A percentile compares a stretch with the other conserved stretches of the same genome.
phyloP scores from a whole-genome alignment of 2,888 invertebrate species.

The Dione juno region DNA sequence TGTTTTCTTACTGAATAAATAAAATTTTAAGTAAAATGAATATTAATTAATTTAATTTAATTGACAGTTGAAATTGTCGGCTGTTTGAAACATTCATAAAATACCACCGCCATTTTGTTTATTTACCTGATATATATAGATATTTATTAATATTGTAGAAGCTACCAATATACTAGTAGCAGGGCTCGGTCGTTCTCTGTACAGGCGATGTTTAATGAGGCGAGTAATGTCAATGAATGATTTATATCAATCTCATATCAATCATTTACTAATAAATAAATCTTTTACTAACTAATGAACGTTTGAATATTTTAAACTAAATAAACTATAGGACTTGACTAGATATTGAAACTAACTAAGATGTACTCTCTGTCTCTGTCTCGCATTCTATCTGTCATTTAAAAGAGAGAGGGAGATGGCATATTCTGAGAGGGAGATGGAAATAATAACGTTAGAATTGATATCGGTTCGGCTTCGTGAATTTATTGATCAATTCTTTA shows the following conservation, averaged over 20 bases:
- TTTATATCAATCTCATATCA: slow-evolving; percentile 82
- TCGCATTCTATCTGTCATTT: background rate
- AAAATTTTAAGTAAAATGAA: background rate
- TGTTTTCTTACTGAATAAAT: background rate
- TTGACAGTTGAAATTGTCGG: background rate
- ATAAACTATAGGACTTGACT: slow-evolving; percentile 48
- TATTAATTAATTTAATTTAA: background rate
- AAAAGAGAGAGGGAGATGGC: background rate
- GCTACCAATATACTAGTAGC: slow-evolving; percentile 34
- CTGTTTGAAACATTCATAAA: background rate
- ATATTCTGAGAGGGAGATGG: background rate
- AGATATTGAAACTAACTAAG: slow-evolving; percentile 28
- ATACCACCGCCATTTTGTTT: slow-evolving; percentile 7
- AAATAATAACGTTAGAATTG: slow-evolving; percentile 26
- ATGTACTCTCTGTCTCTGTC: slow-evolving; percentile 18
- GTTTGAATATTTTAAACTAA: slow-evolving; percentile 50
- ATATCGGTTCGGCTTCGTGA: slow-evolving; percentile 29
- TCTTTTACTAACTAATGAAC: slow-evolving; percentile 59
- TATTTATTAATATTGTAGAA: slow-evolving; percentile 13
- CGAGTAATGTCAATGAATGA: slow-evolving; percentile 78
- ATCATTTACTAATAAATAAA: slow-evolving; percentile 55
- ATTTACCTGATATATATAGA: background rate
- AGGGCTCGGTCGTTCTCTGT: slow-evolving; percentile 54
- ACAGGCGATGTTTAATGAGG: slow-evolving; percentile 68
- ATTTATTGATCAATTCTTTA: slow-evolving; percentile 28